Base-by-base conservation (phyloP, 1,140 invertebrate genomes). In the Daktulosphaira vitifoliae region DNA sequence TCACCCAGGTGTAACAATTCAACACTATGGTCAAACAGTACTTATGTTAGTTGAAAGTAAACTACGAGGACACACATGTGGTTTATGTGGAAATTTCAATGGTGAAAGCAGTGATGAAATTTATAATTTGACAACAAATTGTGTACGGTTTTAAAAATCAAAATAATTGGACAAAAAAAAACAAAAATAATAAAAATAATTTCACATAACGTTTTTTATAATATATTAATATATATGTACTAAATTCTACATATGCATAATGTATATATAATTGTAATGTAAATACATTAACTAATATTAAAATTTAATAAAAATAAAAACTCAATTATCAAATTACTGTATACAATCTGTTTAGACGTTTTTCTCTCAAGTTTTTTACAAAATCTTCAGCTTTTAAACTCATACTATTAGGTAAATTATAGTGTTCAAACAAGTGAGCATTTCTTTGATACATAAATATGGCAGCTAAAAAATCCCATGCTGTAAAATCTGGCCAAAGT, bases 401-500 rank as follows among this genome's bases (percentile, higher is more conserved):
- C 11, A 53, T 11, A 37, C 1, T 54, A 6, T 4, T 46, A 4
- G 29, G 16, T 49, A 15, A 23, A n/a, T 11, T 23, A 9, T 38
- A 37, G 13, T 22, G 11, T 20, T 15, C 11, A 22, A 65, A 33
- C 15, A 18, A 39, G 23, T 18, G 9, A 53, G 20, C 3, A 29
- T 69, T 66, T 50, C 74, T 70, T 77, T 97, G 94, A 74, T 90
- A 97, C 71, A 88, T 82, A 71, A 96, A 84, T 52, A 98, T 81
- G 16, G 86, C 89, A 20, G 76, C 79, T 69, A 96, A 78, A 25
- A 98, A 80, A 77, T 96, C 85, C 92, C 91, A 96, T 46, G 94
- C 81, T 49, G 81, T 85, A 71, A 97, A 93, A 73, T 96, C 92
- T 18, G 95, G 94, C 94, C 94, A 97, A 18, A 97, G 76, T 2